These are phyloP conservation scores for Drosophila asahinai DNA, from an alignment of 1,140 invertebrate species.

Conservation along the genomic window DNA sequence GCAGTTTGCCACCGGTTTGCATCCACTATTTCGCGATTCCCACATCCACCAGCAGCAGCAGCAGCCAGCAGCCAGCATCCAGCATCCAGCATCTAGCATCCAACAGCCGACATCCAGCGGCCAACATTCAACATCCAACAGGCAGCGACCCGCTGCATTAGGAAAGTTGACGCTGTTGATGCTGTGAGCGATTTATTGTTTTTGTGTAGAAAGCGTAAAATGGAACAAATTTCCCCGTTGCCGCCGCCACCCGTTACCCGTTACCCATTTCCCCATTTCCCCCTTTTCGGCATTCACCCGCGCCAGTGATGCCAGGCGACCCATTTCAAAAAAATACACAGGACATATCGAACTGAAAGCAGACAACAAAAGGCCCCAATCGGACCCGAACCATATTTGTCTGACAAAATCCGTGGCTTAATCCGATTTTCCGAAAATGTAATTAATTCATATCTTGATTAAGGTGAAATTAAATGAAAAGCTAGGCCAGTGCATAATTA, in stretches of 20 bases:
- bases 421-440: slow-evolving; percentile 9
- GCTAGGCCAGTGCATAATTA: not conserved
- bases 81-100: not conserved
- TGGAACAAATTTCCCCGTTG: slow-evolving; percentile 70
- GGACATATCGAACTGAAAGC: slow-evolving; percentile 25
- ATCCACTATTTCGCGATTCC: slow-evolving; percentile 45
- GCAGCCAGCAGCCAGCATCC: not conserved
- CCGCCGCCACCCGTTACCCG: too few species aligned
- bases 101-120: slow-evolving; percentile 11
- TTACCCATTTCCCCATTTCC: not conserved
- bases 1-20: slow-evolving; percentile 31
- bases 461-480: not conserved
- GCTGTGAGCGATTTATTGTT: slow-evolving; percentile 82
- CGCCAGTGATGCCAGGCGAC: slow-evolving; percentile 25
- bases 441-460: slow-evolving; percentile 25
- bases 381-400: not conserved
- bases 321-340: slow-evolving; percentile 24
- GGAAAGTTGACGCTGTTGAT: slow-evolving; percentile 77
- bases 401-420: slow-evolving; percentile 1
- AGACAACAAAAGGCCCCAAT: slow-evolving; percentile 4
- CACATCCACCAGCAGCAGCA: not conserved
- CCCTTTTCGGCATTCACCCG: not conserved
- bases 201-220: slow-evolving; percentile 80
- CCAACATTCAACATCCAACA: slow-evolving; percentile 33
- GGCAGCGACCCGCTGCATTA: slow-evolving; percentile 65